Evolutionary conservation across 2,888 invertebrate genomes (phyloP), one percentile per base, ranked within the genome.

Genomic region (Caenorhabditis becei): DNA sequence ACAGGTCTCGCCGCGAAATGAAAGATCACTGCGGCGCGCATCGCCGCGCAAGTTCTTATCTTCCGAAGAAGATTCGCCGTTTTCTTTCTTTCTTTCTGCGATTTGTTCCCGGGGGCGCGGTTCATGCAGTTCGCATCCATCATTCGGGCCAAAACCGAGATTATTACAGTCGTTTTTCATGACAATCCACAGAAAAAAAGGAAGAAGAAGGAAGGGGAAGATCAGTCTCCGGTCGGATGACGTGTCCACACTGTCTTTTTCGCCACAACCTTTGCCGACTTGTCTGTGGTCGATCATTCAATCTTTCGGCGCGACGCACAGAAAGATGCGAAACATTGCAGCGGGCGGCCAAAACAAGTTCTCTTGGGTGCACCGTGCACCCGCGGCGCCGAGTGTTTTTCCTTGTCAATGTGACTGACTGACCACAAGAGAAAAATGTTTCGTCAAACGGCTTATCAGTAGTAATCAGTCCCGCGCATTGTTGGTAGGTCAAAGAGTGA

Each of bases 401-500:
- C 49, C 37, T 59, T 74, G 44, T 62, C 72, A 47, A 47, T 18
- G 10, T 47, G 18, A 47, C n/a, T n/a, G n/a, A n/a, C n/a, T n/a
- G n/a, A n/a, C n/a, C n/a, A 20, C 2, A n/a, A 47, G 18, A 47
- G 20, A 18, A 41, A 41, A 41, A 5, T 41, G 41, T 41, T 5
- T 41, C 16, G 10, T 32, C 32, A 32, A 32, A 2, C 41, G 35
- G 7, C 35, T 5, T 35, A 35, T 35, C 10, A 8, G 10, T 35
- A 8, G 35, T 35, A 8, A 35, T 35, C 35, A 35, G 26, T 49
- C 32, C 8, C n/a, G 44, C n/a, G 26, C 62, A 71, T 63, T 41
- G 62, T 72, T 35, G 24, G 56, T 66, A 56, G 74, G 74, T 74
- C 74, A 65, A 74, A 74, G 74, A 66, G 63, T 63, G 49, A 35